Conservation (phyloP, 2,113 vertebrate genomes). For the Epinephelus cyanopodus region DNA sequence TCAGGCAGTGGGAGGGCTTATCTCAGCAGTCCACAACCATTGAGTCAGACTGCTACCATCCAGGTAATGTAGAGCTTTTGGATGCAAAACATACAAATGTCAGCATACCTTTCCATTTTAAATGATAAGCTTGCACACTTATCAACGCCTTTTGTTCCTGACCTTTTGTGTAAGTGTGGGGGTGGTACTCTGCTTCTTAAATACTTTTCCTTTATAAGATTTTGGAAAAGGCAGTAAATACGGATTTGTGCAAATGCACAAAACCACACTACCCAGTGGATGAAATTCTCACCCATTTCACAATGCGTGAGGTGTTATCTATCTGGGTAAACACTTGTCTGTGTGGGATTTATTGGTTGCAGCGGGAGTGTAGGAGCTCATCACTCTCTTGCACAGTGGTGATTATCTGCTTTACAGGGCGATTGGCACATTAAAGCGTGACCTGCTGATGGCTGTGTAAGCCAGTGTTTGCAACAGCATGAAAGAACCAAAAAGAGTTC, state of each 20-base stretch:
- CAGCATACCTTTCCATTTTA: conserved; percentile 21
- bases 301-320: conserved; percentile 55
- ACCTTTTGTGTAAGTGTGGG: neutral
- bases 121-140: conserved; percentile 22
- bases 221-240: neutral
- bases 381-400: conserved; percentile 59
- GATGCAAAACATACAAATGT: conserved; percentile 30
- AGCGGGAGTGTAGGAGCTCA: conserved; percentile 67
- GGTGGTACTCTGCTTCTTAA: neutral
- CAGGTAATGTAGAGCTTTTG: conserved; percentile 24
- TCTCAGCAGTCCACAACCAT: conserved; percentile 46
- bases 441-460: conserved; percentile 52
- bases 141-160: conserved; percentile 10
- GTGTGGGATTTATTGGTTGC: conserved; percentile 73
- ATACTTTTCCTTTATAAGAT: conserved; percentile 27
- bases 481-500: conserved; percentile 64
- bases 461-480: conserved; percentile 58
- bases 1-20: conserved; percentile 32
- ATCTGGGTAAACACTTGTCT: conserved; percentile 67
- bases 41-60: conserved; percentile 20
- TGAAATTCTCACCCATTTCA: conserved; percentile 48
- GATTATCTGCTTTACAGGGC: conserved; percentile 76
- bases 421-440: conserved; percentile 69
- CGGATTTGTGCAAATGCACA: conserved; percentile 29
- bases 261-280: conserved; percentile 12